These are phyloP conservation scores for Epiblema foenella DNA, from an alignment of 2,888 invertebrate species.

Conservation along the genomic window DNA sequence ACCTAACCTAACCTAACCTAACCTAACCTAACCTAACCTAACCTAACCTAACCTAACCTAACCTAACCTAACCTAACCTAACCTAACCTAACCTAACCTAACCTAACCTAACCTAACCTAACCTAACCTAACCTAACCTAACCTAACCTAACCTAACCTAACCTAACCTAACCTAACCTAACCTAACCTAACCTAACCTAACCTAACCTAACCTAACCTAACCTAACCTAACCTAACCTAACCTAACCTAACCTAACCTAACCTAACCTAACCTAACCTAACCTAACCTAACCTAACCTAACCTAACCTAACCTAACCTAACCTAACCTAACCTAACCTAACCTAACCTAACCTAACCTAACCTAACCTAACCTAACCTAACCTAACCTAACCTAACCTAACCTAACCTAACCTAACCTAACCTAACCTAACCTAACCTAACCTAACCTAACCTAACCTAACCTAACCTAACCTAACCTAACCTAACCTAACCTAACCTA, in stretches of 20 bases:
- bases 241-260: constrained; percentile 8
- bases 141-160: constrained; percentile 15
- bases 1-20: constrained; percentile 15
- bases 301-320: constrained; percentile 8
- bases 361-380: constrained; percentile 8
- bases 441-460: constrained; percentile 3
- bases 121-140: constrained; percentile 15
- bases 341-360: constrained; percentile 8
- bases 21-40: constrained; percentile 15
- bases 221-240: not conserved
- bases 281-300: constrained; percentile 8
- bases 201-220: not conserved
- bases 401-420: constrained; percentile 8
- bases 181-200: constrained; percentile 4
- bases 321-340: constrained; percentile 8
- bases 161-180: constrained; percentile 15
- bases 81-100: constrained; percentile 15
- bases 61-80: constrained; percentile 15
- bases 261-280: constrained; percentile 8
- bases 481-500: constrained; percentile 8
- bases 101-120: constrained; percentile 15
- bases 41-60: constrained; percentile 15
- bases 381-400: not conserved
- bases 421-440: constrained; percentile 5
- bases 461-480: constrained; percentile 8